Evolutionary conservation across 2,113 vertebrate genomes (phyloP).

Genomic region (Pholis gunnellus): DNA sequence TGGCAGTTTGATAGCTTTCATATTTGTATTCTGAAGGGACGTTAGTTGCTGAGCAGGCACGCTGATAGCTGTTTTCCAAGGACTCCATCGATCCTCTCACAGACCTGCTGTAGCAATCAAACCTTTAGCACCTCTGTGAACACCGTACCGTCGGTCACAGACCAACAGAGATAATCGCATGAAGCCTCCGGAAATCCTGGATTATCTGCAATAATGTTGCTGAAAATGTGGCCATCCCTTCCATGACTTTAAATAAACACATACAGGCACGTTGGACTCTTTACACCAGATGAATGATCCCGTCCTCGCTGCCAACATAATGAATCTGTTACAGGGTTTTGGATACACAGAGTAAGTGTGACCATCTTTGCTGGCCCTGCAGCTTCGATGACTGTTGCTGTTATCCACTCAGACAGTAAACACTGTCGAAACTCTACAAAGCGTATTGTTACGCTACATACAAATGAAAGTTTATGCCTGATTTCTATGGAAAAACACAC

Average conservation of each 20-base stretch:
- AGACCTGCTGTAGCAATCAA: slow-evolving; percentile 7
- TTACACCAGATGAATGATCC: slow-evolving; percentile 50
- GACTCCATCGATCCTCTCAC: neutral
- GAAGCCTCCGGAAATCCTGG: neutral
- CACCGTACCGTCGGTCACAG: neutral
- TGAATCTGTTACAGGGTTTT: slow-evolving; percentile 42
- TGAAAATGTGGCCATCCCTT: neutral
- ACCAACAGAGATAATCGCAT: neutral
- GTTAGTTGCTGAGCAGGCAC: neutral
- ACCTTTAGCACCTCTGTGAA: slow-evolving; percentile 18
- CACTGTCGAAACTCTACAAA: slow-evolving; percentile 27
- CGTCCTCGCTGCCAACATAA: slow-evolving; percentile 32
- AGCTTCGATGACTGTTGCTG: slow-evolving; percentile 38
- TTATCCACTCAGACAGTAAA: slow-evolving; percentile 39
- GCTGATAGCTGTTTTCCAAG: neutral
- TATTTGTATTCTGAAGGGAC: neutral
- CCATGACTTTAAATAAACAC: slow-evolving; percentile 13
- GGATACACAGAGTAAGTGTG: slow-evolving; percentile 51
- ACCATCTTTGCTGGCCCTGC: slow-evolving; percentile 50
- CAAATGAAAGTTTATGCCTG: slow-evolving; percentile 16
- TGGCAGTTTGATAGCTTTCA: neutral
- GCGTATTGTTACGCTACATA: slow-evolving; percentile 3
- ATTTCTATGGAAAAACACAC: slow-evolving; percentile 20
- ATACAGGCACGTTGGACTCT: slow-evolving; percentile 23
- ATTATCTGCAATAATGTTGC: slow-evolving; percentile 3